Conservation (phyloP, 2,797 vertebrate species). For the Meriones psammophilus region DNA sequence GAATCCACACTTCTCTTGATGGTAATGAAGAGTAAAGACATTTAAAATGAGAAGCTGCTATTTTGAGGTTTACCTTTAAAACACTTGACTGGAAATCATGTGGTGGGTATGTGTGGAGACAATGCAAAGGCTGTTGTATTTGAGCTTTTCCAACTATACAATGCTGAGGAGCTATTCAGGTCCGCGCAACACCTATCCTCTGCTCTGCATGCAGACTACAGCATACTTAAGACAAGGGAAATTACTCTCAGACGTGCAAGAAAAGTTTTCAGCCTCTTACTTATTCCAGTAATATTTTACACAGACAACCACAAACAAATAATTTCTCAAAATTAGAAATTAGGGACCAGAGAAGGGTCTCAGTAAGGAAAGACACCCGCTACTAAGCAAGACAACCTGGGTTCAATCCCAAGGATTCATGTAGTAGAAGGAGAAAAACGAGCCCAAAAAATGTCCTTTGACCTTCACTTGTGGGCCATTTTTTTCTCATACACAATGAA, state of each 20-base stretch:
- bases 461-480: not conserved
- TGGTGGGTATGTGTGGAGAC: not conserved
- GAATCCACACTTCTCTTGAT: not conserved
- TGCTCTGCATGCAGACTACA: not conserved
- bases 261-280: not conserved
- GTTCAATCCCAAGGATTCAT: not conserved
- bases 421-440: not conserved
- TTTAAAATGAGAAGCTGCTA: constrained; percentile 18
- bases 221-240: not conserved
- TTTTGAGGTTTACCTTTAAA: not conserved
- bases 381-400: not conserved
- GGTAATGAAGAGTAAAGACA: not conserved
- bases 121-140: not conserved
- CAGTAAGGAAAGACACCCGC: not conserved
- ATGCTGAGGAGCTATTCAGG: not conserved
- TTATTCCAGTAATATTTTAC: not conserved
- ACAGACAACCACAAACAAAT: not conserved
- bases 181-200: not conserved
- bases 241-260: not conserved
- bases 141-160: not conserved
- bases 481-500: not conserved
- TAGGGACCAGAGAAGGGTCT: not conserved
- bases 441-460: not conserved
- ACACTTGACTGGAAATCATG: not conserved
- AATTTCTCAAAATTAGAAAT: not conserved